A percentile compares a stretch with the other conserved stretches of the same genome.
Conservation (phyloP, 2,113 vertebrate genomes). For the Morone saxatilis region DNA sequence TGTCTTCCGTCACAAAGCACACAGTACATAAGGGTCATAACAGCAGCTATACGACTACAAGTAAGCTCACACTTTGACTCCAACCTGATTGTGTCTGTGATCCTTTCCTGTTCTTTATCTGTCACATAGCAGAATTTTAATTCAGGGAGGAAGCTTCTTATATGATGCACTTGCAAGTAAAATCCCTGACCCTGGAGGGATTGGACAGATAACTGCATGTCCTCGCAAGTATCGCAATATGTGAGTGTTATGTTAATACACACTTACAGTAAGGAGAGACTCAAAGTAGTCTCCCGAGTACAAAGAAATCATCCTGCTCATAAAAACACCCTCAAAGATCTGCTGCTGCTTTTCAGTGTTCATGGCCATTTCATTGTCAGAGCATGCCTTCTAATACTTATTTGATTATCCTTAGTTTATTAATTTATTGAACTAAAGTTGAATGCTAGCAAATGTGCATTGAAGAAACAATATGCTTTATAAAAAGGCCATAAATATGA, state of each 20-base stretch:
- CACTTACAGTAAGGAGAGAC: not conserved
- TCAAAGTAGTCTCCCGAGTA: slow-evolving; percentile 10
- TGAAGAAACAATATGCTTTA: slow-evolving; percentile 3
- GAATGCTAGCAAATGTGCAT: not conserved
- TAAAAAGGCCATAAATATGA: not conserved
- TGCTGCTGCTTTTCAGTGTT: slow-evolving; percentile 10
- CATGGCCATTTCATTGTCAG: slow-evolving; percentile 6
- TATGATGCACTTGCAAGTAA: not conserved
- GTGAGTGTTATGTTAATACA: not conserved
- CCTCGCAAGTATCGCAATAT: not conserved
- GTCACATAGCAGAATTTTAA: not conserved
- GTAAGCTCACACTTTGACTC: not conserved
- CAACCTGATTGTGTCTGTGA: not conserved
- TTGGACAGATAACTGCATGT: not conserved
- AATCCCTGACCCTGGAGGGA: not conserved
- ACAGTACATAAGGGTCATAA: not conserved
- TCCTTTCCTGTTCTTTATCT: not conserved
- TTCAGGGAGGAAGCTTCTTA: not conserved
- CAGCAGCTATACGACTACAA: not conserved
- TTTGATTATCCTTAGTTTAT: not conserved
- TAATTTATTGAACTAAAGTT: not conserved
- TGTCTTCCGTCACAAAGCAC: not conserved
- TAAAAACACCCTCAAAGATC: slow-evolving; percentile 31
- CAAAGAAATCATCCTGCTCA: slow-evolving; percentile 39
- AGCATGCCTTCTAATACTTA: not conserved